Evolutionary conservation across 2,113 vertebrate species (phyloP).

Genomic region (Rhea pennata): DNA sequence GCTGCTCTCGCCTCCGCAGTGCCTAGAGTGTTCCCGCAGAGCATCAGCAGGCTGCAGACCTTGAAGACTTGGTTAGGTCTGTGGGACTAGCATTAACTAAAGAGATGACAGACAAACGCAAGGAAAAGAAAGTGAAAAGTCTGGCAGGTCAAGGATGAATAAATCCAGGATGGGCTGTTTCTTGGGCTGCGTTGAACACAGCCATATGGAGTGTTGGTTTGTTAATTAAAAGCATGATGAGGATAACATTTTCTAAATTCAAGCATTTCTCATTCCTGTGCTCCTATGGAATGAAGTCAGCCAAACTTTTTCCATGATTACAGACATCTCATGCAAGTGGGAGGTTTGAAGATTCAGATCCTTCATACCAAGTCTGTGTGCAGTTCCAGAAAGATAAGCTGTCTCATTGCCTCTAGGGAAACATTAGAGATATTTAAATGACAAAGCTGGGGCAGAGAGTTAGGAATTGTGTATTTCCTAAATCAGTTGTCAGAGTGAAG

Average conservation of each 20-base stretch:
- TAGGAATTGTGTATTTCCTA: neutral
- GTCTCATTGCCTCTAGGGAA: neutral
- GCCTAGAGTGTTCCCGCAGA: neutral
- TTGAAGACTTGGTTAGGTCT: neutral
- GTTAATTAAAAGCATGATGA: neutral
- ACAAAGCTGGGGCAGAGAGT: neutral
- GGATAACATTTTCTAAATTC: neutral
- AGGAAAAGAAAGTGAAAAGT: neutral
- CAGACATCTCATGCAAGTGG: neutral
- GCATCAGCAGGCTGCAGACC: neutral
- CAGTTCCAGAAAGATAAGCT: neutral
- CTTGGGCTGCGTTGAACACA: fast-evolving
- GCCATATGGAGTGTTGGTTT: neutral
- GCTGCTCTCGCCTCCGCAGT: fast-evolving
- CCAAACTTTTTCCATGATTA: neutral
- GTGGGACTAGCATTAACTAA: fast-evolving
- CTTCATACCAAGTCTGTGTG: neutral
- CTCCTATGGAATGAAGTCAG: neutral
- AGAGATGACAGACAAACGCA: neutral
- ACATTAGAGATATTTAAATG: neutral
- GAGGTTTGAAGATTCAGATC: neutral
- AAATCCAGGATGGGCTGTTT: neutral
- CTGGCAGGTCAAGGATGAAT: neutral
- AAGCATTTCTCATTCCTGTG: neutral
- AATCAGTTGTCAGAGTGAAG: neutral